phyloP scores from a whole-genome alignment of 1,140 invertebrate species.

The Wiebesia pumilae region DNA sequence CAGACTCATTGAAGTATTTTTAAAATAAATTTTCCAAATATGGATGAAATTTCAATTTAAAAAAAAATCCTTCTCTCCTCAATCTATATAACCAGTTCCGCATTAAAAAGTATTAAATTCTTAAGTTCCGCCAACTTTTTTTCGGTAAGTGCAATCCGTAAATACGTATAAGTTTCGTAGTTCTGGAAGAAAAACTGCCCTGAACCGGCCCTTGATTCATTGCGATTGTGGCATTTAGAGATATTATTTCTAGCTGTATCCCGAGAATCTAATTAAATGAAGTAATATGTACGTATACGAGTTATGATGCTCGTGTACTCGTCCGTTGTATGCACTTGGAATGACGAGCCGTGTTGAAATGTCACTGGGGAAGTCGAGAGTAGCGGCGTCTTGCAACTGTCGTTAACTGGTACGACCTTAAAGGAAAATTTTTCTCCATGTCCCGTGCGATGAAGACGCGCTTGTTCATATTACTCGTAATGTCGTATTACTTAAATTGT shows the following conservation, averaged over 20 bases:
- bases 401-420: slow-evolving; percentile 23
- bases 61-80: too few species aligned
- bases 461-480: neutral
- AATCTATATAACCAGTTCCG: too few species aligned
- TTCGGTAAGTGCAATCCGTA: neutral
- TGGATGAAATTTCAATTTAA: too few species aligned
- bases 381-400: slow-evolving; percentile 31
- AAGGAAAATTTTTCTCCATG: slow-evolving; percentile 14
- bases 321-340: neutral
- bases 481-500: neutral
- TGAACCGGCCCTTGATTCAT: slow-evolving; percentile 23
- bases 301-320: neutral
- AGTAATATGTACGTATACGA: neutral
- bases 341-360: slow-evolving; percentile 26
- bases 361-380: neutral
- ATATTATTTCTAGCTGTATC: slow-evolving; percentile 3
- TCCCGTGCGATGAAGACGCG: neutral
- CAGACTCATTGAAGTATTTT: too few species aligned
- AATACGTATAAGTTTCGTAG: neutral
- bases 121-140: neutral
- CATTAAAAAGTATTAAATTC: neutral
- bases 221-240: neutral
- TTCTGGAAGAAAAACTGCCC: slow-evolving; percentile 17
- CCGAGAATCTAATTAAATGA: slow-evolving; percentile 13
- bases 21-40: too few species aligned